A percentile compares a stretch with the other conserved stretches of the same genome.
These are phyloP conservation scores for Sepiola atlantica DNA, from an alignment of 2,888 invertebrate genomes.

Conservation along the genomic window DNA sequence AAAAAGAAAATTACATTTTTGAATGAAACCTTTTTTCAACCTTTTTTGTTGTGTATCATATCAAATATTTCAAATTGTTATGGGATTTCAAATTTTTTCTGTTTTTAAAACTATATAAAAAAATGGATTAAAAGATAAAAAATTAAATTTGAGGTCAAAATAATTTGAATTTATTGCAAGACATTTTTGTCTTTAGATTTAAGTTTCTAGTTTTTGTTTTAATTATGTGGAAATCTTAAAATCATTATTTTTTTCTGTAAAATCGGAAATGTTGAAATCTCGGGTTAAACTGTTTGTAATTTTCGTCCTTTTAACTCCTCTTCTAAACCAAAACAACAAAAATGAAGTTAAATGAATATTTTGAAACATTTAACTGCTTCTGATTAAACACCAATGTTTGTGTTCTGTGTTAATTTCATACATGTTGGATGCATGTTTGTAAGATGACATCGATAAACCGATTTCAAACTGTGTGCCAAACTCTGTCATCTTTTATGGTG, in stretches of 20 bases:
- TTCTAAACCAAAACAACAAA: neutral
- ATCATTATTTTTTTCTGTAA: neutral
- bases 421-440: neutral
- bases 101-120: neutral
- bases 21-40: too few species aligned
- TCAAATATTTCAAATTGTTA: neutral
- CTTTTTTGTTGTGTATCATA: neutral
- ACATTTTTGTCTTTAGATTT: too few species aligned
- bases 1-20: neutral
- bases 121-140: neutral
- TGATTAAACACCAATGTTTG: neutral
- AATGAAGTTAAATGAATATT: slow-evolving; percentile 32
- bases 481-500: slow-evolving; percentile 35
- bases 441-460: neutral
- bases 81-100: neutral
- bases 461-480: neutral
- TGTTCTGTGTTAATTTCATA: neutral
- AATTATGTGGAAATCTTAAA: neutral
- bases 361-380: too few species aligned
- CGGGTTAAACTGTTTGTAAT: neutral
- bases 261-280: neutral
- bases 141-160: too few species aligned
- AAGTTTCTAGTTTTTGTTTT: neutral
- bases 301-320: neutral
- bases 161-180: too few species aligned